A percentile compares a stretch with the other conserved stretches of the same genome.
These are phyloP conservation scores for Tridacna gigas DNA, from an alignment of 2,888 invertebrate species.

Conservation along the genomic window DNA sequence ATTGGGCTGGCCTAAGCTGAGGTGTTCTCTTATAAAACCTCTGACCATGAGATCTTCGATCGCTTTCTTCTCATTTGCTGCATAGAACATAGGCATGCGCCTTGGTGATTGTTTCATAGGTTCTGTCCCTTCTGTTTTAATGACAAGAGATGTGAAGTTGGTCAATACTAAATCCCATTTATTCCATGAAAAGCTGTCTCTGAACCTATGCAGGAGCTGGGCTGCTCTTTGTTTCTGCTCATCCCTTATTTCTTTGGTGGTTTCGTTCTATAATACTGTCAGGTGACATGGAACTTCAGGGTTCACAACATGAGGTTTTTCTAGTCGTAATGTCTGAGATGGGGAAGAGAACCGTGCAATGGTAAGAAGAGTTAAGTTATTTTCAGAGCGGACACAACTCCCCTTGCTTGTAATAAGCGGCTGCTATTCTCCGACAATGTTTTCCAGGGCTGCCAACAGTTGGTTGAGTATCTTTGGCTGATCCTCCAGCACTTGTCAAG, in stretches of 20 bases:
- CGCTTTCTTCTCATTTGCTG: constrained; percentile 35
- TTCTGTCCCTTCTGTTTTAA: constrained; percentile 47
- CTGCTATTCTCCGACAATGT: too few species aligned
- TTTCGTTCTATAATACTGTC: neutral
- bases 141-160: constrained; percentile 45
- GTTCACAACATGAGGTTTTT: neutral
- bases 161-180: constrained; percentile 56
- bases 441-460: too few species aligned
- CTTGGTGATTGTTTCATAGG: constrained; percentile 54
- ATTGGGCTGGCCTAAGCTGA: constrained; percentile 39
- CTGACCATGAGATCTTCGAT: constrained; percentile 35
- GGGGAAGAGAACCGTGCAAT: neutral
- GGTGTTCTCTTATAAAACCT: constrained; percentile 33
- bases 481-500: too few species aligned
- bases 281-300: neutral
- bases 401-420: neutral
- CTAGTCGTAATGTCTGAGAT: neutral
- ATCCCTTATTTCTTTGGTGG: neutral
- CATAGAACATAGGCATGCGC: constrained; percentile 42
- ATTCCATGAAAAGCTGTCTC: constrained; percentile 43
- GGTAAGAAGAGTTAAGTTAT: too few species aligned
- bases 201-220: constrained; percentile 34
- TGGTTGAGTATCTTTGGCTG: too few species aligned
- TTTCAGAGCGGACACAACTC: too few species aligned
- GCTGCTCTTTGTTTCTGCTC: neutral